A percentile compares a stretch with the other conserved stretches of the same genome.
Evolutionary conservation across 2,113 vertebrate species (phyloP).

Genomic region (Sitta europaea): DNA sequence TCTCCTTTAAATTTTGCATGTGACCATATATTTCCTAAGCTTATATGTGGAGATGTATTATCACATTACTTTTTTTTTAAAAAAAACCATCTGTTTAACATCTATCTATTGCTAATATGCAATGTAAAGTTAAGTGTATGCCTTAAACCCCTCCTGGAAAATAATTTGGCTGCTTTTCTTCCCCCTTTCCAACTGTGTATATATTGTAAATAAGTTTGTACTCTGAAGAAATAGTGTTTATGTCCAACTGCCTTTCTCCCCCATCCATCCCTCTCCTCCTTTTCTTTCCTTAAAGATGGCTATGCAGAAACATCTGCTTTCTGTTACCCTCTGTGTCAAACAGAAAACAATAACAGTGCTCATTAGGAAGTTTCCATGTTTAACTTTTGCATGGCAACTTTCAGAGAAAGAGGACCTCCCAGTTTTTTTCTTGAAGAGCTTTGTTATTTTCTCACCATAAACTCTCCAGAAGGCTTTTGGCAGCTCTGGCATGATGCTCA

Average conservation of each 20-base stretch:
- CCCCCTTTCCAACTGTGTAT: background rate
- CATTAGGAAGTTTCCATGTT: constrained; percentile 18
- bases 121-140: background rate
- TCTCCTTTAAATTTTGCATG: background rate
- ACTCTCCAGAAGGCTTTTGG: background rate
- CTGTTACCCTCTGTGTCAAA: background rate
- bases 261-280: background rate
- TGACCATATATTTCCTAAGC: background rate
- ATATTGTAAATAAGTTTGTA: background rate
- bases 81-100: constrained; percentile 18
- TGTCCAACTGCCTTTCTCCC: background rate
- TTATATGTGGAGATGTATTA: background rate
- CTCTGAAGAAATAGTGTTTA: background rate
- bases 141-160: background rate
- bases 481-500: background rate
- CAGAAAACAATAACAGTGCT: background rate
- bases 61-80: background rate
- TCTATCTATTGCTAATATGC: background rate
- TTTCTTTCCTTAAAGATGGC: background rate
- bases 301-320: constrained; percentile 19
- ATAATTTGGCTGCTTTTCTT: background rate
- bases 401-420: constrained; percentile 1
- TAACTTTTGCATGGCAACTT: background rate
- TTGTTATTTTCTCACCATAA: constrained; percentile 17
- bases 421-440: background rate